Base-by-base conservation (phyloP, 2,888 invertebrate species). In the Calephelis perditalis region DNA sequence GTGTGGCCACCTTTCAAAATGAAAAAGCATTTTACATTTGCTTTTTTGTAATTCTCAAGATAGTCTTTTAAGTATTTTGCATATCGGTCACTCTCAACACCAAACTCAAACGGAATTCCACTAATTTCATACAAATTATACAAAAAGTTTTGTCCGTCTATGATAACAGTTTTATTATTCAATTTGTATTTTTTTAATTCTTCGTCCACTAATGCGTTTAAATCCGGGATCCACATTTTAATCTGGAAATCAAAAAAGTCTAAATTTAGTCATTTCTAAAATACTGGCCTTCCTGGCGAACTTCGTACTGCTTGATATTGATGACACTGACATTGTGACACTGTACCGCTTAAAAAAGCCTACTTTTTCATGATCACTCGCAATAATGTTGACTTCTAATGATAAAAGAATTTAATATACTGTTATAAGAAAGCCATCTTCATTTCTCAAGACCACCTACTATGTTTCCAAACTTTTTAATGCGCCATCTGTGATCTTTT, bases 111-210 rank as follows among this genome's bases (percentile, higher is more conserved):
- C 0, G 66, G 68, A 0, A 76, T 40, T 0, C 36, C 36, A 46
- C 70, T 72, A 0, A 66, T 6, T 37, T 68, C 5, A 56, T 81
- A 80, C 5, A 67, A 56, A 0, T 58, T 0, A 54, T 72, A 71
- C 5, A 80, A 72, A 55, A 71, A 71, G 46, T 74, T 73, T 12
- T 76, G 74, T 0, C 68, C 81, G 45, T 81, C 81, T 3, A 81
- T 72, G 2, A 81, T 79, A 0, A 81, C 69, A 0, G 58, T 36
- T 46, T 71, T 67, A 44, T 78, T 61, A 43, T 68, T 70, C n/a
- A 81, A 56, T 45, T 57, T 45, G 45, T 60, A 43, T 0, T 44
- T 36, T 55, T 52, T 5, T 3, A 62, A 35, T 7, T 58, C 40
- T 9, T 55, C 46, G 6, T 57, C 44, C 6, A 67, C n/a, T 7